Conservation (phyloP, 2,888 invertebrate genomes). For the Leptogaster cylindrica region DNA sequence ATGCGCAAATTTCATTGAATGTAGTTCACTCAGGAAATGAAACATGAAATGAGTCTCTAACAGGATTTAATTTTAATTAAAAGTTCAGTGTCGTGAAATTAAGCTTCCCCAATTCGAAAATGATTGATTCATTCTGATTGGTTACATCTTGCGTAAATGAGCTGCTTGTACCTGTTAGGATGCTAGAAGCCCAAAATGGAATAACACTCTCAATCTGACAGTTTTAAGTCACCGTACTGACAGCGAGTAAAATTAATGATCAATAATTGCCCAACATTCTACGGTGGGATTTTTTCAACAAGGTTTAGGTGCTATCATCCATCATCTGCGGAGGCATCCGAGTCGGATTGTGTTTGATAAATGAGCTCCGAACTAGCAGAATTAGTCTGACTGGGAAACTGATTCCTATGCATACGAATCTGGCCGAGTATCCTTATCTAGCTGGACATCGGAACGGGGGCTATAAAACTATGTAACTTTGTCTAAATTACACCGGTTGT, state of each 20-base stretch:
- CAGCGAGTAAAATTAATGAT: constrained; percentile 45
- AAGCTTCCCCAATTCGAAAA: too few relatives aligned
- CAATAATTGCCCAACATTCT: constrained; percentile 44
- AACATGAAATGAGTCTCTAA: neutral
- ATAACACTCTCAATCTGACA: constrained; percentile 40
- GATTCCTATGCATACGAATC: constrained; percentile 9
- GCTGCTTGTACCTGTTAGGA: neutral
- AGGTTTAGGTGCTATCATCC: constrained; percentile 42
- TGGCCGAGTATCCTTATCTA: too few relatives aligned
- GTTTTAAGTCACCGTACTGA: constrained; percentile 40
- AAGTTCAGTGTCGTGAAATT: neutral
- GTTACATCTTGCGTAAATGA: too few relatives aligned
- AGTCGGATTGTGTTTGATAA: constrained; percentile 37
- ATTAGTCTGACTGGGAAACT: constrained; percentile 29
- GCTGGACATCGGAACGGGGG: too few relatives aligned
- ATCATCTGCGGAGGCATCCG: constrained; percentile 36
- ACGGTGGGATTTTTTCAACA: constrained; percentile 44
- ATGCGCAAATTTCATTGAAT: neutral
- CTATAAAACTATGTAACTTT: neutral
- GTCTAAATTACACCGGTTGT: constrained; percentile 12
- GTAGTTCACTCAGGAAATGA: neutral
- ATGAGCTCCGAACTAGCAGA: constrained; percentile 38
- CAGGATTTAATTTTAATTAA: neutral
- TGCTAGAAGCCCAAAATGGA: constrained; percentile 1
- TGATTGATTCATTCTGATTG: too few relatives aligned